Percentiles rank a stretch among this genome's conserved stretches.
Evolutionary conservation across 2,888 invertebrate species (phyloP).

Genomic region (Trypoxylon attenuatum): DNA sequence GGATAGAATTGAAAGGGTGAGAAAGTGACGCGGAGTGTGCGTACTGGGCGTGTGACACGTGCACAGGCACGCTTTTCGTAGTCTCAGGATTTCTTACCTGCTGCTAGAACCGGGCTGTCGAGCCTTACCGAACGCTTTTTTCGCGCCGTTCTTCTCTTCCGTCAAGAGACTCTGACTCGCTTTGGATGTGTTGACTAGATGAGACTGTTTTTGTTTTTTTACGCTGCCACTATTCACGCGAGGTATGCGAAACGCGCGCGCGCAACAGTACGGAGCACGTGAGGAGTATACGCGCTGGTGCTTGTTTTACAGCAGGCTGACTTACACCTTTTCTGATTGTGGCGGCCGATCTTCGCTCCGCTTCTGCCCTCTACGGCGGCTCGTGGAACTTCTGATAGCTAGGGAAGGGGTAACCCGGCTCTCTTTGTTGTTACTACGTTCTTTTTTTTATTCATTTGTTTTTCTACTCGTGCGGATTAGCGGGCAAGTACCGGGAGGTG

Average conservation of each 20-base stretch:
- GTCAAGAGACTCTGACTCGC: neutral
- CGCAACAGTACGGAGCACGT: slow-evolving; percentile 30
- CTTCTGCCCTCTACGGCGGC: slow-evolving; percentile 30
- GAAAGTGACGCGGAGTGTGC: neutral
- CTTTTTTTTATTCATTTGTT: neutral
- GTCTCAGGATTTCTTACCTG: slow-evolving; percentile 45
- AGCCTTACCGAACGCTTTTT: neutral
- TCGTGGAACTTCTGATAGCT: slow-evolving; percentile 3
- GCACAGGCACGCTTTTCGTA: no score
- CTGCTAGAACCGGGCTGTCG: slow-evolving; percentile 29
- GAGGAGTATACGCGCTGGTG: slow-evolving; percentile 34
- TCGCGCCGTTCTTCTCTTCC: neutral
- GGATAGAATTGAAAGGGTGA: neutral
- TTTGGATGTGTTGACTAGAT: neutral
- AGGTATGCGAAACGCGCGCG: neutral
- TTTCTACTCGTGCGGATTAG: no score
- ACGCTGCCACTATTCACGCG: neutral
- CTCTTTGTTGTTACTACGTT: neutral
- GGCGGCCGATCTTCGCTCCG: slow-evolving; percentile 45
- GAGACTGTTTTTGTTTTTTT: neutral
- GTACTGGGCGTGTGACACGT: neutral
- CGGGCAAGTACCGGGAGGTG: no score
- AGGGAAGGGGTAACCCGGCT: slow-evolving; percentile 19
- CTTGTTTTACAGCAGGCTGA: slow-evolving; percentile 39
- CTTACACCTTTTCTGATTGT: slow-evolving; percentile 48